Percentiles rank a stretch among this genome's conserved stretches.
Evolutionary conservation across 2,888 invertebrate genomes (phyloP).

Genomic region (Sinopyrophorus schimmeli): DNA sequence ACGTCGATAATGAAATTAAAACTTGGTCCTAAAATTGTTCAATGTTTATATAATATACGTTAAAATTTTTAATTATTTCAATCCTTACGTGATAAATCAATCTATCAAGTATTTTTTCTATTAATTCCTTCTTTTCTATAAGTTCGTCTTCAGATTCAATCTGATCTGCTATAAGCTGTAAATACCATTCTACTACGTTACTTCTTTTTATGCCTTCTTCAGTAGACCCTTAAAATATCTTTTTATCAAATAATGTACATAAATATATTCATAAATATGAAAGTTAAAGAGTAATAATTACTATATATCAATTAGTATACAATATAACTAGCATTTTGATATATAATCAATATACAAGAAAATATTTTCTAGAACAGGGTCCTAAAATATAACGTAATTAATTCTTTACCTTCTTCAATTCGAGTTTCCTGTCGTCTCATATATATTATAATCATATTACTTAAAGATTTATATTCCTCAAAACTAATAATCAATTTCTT

Average conservation of each 20-base stretch:
- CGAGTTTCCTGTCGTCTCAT: constrained; percentile 84
- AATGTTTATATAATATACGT: constrained; percentile 15
- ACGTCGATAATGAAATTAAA: constrained; percentile 71
- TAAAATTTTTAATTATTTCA: constrained; percentile 4
- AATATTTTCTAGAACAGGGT: no score
- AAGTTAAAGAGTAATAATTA: no score
- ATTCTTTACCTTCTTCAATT: constrained; percentile 62
- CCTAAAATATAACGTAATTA: no score
- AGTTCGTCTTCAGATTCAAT: constrained; percentile 92
- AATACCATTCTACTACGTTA: constrained; percentile 91
- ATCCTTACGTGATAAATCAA: constrained; percentile 82
- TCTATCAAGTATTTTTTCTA: constrained; percentile 93
- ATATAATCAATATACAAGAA: no score
- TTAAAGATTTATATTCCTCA: constrained; percentile 91
- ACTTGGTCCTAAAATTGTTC: constrained; percentile 73
- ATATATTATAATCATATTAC: constrained; percentile 87
- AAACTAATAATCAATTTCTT: constrained; percentile 83
- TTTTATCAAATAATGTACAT: no score
- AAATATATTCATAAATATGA: no score
- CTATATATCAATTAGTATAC: no score
- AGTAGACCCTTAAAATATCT: background rate
- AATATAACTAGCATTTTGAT: no score
- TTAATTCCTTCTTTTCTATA: constrained; percentile 81
- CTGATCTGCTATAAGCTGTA: constrained; percentile 82
- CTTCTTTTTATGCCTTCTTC: constrained; percentile 70